phyloP scores from a whole-genome alignment of 2,888 invertebrate species.

The Drosophila dives region DNA sequence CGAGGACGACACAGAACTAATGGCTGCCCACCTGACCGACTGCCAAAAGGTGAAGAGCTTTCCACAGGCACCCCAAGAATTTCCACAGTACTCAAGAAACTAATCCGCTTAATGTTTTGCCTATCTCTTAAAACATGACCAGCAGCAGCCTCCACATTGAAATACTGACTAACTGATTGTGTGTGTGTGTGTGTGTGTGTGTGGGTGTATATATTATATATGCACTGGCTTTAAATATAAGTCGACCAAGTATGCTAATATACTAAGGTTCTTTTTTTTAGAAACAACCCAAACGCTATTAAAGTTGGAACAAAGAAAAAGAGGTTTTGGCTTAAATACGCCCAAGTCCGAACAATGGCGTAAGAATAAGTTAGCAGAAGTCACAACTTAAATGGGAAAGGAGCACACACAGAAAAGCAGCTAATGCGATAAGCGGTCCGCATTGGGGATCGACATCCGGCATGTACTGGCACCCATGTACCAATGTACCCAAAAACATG shows the following conservation, averaged over 20 bases:
- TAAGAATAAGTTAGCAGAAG: slow-evolving; percentile 36
- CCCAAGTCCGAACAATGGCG: slow-evolving; percentile 36
- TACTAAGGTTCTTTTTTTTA: slow-evolving; percentile 30
- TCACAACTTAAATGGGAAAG: slow-evolving; percentile 61
- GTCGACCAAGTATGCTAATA: slow-evolving; percentile 26
- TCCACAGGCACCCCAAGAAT: slow-evolving; percentile 11
- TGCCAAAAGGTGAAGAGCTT: slow-evolving; percentile 25
- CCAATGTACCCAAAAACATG: slow-evolving; percentile 12
- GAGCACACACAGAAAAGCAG: slow-evolving; percentile 42
- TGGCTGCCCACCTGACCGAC: slow-evolving; percentile 32
- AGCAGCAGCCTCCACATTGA: slow-evolving; percentile 27
- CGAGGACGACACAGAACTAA: slow-evolving; percentile 43
- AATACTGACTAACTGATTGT: slow-evolving; percentile 8
- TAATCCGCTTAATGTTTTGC: slow-evolving; percentile 79
- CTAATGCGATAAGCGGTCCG: slow-evolving; percentile 64
- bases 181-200: slow-evolving; percentile 6
- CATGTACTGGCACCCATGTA: neutral
- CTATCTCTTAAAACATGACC: slow-evolving; percentile 69
- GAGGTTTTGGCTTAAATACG: slow-evolving; percentile 13
- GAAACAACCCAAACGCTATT: slow-evolving; percentile 18
- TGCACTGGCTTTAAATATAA: slow-evolving; percentile 43
- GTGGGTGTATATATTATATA: neutral
- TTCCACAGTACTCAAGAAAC: slow-evolving; percentile 50
- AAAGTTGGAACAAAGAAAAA: slow-evolving; percentile 19
- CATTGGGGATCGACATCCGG: slow-evolving; percentile 32